Base-by-base conservation (phyloP, 1,140 invertebrate species). In the Temnothorax longispinosus region DNA sequence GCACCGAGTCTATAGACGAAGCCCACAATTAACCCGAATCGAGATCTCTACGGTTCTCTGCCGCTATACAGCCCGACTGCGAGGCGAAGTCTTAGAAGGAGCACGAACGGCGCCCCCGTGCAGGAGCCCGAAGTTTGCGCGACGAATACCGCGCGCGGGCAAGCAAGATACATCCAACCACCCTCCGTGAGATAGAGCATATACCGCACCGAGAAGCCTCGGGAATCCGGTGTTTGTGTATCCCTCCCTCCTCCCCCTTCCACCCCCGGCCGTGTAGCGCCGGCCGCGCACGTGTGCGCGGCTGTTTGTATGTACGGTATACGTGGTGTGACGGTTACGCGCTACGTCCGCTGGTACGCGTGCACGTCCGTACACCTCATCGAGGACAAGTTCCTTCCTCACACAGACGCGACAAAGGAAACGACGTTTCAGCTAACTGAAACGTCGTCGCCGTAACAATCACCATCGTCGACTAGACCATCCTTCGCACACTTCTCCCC, bases 371-470 rank as follows among this genome's bases (percentile, higher is more conserved):
- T 75, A 75, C 67, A 72, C 69, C 52, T 27, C 58, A 77, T 81
- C 56, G n/a, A 41, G 50, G 47, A 87, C 47, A 62, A 47, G 56
- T 69, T 18, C 60, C 56, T 52, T 44, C 65, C 75, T 65, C 76
- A 84, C 85, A 92, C 85, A 80, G 81, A 86, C 81, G 56, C 80
- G 87, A 90, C 90, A 92, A 90, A 92, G 90, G 87, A 92, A 91
- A 88, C 87, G 90, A 88, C 90, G 75, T 91, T 90, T 90, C 88
- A 90, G 87, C 71, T 91, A 92, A 75, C 90, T 90, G 90, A 90
- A 91, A 92, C 78, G 91, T 87, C 77, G 89, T 90, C 82, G 78
- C 72, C 85, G 86, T 91, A 90, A 92, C 89, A 91, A 91, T 91
- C 88, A 89, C 89, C 88, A 85, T 76, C 75, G 84, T 62, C 84